Percentiles rank a stretch among this genome's conserved stretches.
These are phyloP conservation scores for Apamea crenata DNA, from an alignment of 2,888 invertebrate species.

Conservation along the genomic window DNA sequence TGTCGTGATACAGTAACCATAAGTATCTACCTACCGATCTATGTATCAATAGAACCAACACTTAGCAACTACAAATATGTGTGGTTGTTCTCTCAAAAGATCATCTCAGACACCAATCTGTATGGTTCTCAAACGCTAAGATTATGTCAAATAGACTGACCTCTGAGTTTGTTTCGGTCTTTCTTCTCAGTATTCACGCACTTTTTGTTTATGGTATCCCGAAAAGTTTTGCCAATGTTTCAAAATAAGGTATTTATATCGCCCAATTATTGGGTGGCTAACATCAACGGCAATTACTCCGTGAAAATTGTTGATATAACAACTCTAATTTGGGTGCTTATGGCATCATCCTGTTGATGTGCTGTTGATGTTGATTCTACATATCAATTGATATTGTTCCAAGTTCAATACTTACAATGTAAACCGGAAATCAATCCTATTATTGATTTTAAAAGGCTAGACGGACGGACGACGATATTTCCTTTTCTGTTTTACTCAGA, in stretches of 20 bases:
- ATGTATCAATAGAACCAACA: slow-evolving; percentile 30
- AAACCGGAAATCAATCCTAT: not conserved
- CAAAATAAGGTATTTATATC: slow-evolving; percentile 13
- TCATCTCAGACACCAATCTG: not conserved
- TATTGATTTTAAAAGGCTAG: not conserved
- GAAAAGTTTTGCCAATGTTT: not conserved
- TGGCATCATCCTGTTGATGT: not conserved
- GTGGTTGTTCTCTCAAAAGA: not conserved
- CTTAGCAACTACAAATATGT: slow-evolving; percentile 10
- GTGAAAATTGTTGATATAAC: not conserved
- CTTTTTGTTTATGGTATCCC: not conserved
- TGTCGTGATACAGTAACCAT: slow-evolving; percentile 54
- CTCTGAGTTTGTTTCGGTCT: too few relatives aligned
- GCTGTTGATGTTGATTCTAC: not conserved
- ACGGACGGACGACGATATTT: accelerated
- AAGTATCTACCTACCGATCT: slow-evolving; percentile 41
- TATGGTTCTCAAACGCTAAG: not conserved
- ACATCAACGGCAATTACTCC: not conserved
- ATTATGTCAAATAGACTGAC: too few relatives aligned
- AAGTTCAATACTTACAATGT: not conserved
- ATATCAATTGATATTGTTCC: not conserved
- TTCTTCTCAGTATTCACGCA: too few relatives aligned
- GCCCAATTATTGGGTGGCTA: not conserved
- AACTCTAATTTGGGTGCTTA: slow-evolving; percentile 3
- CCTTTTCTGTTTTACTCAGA: not conserved